Base-by-base conservation (phyloP, 2,888 invertebrate genomes). In the Limnephilus marmoratus region DNA sequence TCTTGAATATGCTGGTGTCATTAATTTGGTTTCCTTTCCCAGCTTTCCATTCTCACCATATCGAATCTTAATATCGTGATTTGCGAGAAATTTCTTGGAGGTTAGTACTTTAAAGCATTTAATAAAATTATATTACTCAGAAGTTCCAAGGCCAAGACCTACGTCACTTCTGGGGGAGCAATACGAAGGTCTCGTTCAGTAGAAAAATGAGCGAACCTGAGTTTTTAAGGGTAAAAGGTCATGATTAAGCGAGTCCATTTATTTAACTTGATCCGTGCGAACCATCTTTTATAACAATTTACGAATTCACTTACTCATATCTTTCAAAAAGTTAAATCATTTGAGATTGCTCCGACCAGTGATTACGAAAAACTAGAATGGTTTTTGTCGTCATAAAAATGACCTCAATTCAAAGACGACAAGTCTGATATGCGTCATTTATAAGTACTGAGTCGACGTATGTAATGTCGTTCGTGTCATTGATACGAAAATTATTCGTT, bases 261-360 rank as follows among this genome's bases (percentile, higher is more conserved):
- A 24, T 68, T 68, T 68, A 24, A 68, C 24, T 68, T 68, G 68
- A 68, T 68, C 68, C 68, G 11, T 2, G 68, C 68, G 3, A 68
- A 68, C 68, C 68, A n/a, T 68, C 53, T 68, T 68, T 68, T 68
- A 68, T 68, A 68, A 68, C 9, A 68, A 68, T 68, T 68, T 68
- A 68, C 68, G 68, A 68, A 68, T n/a, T n/a, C 68, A 68, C n/a
- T 68, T 68, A 68, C 68, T 68, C 68, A 68, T n/a, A 68, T 68
- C 68, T 68, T 68, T 24, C 24, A 24, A 5, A 68, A 68, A 68
- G 68, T 68, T 68, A 68, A 68, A 68, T 68, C 68, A 68, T 68
- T 68, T 68, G 68, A 68, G 68, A 68, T 68, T 68, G 68, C 68
- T 68, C 9, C 24, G 5, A 24, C 68, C 68, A 9, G 24, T n/a